Evolutionary conservation across 2,888 invertebrate species (phyloP), one percentile per base, ranked within the genome.

Genomic region (Smittia sp.): DNA sequence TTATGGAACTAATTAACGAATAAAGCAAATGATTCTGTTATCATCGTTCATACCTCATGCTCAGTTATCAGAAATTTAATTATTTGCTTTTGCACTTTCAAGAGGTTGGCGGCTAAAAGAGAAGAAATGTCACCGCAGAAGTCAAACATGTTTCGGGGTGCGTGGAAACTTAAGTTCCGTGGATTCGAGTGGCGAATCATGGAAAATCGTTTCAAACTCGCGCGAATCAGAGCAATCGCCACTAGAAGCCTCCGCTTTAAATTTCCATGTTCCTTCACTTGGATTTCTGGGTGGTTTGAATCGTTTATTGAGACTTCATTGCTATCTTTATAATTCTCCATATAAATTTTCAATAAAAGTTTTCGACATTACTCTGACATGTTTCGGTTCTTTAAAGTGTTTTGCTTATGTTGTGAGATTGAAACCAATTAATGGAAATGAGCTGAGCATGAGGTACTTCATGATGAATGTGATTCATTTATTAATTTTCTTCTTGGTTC

Each of bases 31-130:
- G 58, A 58, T 58, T 58, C 22, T 20, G n/a, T 63, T 27, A 27
- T 72, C 72, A 72, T 72, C 62, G 22, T 72, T 72, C 72, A 72
- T 72, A 72, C 72, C 72, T 72, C 72, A 72, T 72, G 72, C 72
- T 72, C 72, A 72, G 63, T 63, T 63, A 20, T 25, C 27, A 20
- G 25, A 13, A 6, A 24, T 58, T 63, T 24, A 63, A 27, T 63
- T 24, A 20, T 20, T 20, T 9, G 24, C 25, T 24, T 63, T 25
- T n/a, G n/a, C n/a, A n/a, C n/a, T 63, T n/a, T 22, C n/a, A 25
- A 27, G 11, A 58, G 11, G 52, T 3, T 15, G 2, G 58, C 22
- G 58, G 58, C 58, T 58, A 63, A 27, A 63, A 63, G 15, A 63
- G 27, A 63, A 63, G n/a, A 63, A 24, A 13, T 3, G 25, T 63